phyloP scores from a whole-genome alignment of 1,140 invertebrate genomes.

The Dinoponera quadriceps region DNA sequence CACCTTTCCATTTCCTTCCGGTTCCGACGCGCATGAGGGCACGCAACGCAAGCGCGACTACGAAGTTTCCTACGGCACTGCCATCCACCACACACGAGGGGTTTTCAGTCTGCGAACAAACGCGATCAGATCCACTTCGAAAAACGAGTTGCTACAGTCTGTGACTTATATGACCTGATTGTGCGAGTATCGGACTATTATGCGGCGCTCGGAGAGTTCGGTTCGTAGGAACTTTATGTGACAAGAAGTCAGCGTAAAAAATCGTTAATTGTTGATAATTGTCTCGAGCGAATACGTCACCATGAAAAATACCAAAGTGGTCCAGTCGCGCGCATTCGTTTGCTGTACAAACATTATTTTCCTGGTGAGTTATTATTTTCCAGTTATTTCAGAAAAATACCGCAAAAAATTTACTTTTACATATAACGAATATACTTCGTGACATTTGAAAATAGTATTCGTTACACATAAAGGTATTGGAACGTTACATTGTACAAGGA shows the following conservation, averaged over 20 bases:
- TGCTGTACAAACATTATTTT: conserved; percentile 83
- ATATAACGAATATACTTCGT: neutral
- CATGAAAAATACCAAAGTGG: conserved; percentile 75
- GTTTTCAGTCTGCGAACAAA: conserved; percentile 68
- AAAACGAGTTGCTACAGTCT: neutral
- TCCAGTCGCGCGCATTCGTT: conserved; percentile 79
- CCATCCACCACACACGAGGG: conserved; percentile 59
- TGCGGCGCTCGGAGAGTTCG: conserved; percentile 4
- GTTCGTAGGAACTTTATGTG: neutral
- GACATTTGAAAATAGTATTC: neutral
- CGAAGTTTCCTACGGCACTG: conserved; percentile 57
- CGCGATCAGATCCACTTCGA: conserved; percentile 63
- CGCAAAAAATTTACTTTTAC: no score
- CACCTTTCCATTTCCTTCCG: conserved; percentile 84
- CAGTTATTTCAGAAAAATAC: neutral
- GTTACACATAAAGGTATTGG: conserved; percentile 8
- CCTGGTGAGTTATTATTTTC: conserved; percentile 76
- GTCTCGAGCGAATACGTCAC: neutral
- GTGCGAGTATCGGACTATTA: conserved; percentile 2
- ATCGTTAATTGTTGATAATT: neutral
- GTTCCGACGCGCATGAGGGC: conserved; percentile 82
- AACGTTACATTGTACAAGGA: neutral
- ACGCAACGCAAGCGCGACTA: conserved; percentile 69
- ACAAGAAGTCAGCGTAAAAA: neutral
- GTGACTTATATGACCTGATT: neutral